A percentile compares a stretch with the other conserved stretches of the same genome.
phyloP scores from a whole-genome alignment of 2,113 vertebrate species.

The Cyprinodon tularosa region DNA sequence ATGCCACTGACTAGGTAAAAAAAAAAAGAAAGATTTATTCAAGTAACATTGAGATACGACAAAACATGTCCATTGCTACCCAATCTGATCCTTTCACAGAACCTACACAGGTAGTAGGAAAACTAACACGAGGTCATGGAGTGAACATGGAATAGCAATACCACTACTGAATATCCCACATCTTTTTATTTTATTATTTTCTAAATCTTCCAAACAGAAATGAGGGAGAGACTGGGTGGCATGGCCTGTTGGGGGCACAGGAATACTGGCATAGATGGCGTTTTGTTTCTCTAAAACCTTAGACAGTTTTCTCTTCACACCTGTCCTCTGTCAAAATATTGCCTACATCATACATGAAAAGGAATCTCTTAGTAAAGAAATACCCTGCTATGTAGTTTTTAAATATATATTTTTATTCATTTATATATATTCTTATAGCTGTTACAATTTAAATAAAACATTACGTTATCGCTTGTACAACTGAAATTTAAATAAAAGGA shows the following conservation, averaged over 20 bases:
- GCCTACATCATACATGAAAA: constrained; percentile 75
- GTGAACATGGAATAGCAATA: constrained; percentile 90
- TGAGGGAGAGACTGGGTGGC: constrained; percentile 49
- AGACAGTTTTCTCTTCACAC: constrained; percentile 64
- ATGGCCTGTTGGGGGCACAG: constrained; percentile 57
- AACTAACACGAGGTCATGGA: constrained; percentile 93
- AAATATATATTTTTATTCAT: constrained; percentile 77
- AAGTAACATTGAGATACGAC: constrained; percentile 99
- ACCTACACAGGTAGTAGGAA: constrained; percentile 91
- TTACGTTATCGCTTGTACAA: constrained; percentile 72
- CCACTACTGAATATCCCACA: constrained; percentile 84
- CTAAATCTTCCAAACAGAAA: constrained; percentile 64
- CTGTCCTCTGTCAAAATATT: constrained; percentile 82
- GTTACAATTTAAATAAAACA: constrained; percentile 81
- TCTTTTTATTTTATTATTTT: constrained; percentile 71
- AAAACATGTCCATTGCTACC: constrained; percentile 92
- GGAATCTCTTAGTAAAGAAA: constrained; percentile 71
- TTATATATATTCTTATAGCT: constrained; percentile 74
- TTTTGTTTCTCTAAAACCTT: constrained; percentile 72
- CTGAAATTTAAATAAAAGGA: constrained; percentile 78
- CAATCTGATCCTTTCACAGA: constrained; percentile 94
- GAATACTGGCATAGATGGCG: constrained; percentile 78
- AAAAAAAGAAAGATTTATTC: constrained; percentile 90
- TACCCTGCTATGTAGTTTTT: constrained; percentile 79
- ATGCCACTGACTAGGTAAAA: constrained; percentile 92